Evolutionary conservation across 2,113 vertebrate genomes (phyloP), one percentile per base, ranked within the genome.

Genomic region (Choloepus hoffmanni): DNA sequence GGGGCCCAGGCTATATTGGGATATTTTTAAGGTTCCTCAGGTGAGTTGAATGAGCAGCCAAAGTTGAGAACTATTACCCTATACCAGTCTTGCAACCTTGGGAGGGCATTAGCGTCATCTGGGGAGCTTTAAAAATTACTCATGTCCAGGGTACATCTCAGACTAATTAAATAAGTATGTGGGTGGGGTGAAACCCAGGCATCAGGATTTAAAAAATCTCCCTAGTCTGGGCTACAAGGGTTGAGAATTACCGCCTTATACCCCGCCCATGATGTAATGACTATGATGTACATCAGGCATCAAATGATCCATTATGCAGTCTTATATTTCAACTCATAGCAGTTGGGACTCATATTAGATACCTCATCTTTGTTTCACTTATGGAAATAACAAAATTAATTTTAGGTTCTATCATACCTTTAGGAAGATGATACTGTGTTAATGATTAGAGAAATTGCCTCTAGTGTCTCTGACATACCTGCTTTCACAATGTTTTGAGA

Each of bases 331-430:
- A 93, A 1, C 43, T 86, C 33, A n/a, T 48, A 62, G 24, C 62
- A 92, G 63, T 79, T 85, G 86, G 85, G 60, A 82, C 87, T 87
- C 60, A 68, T 21, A 84, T 72, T 62, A 48, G 45, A 68, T 7
- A 40, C 30, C 40, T 78, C 67, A 72, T 85, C 73, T 95, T 90
- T 53, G 18, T 50, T 95, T 90, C 62, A 94, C 85, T 74, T 90
- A 74, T 82, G 58, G 74, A 95, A 96, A 95, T 79, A 92, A 83
- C 77, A 85, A 97, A 93, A 92, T 90, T 88, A 90, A 90, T 92
- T 95, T 91, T 85, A 89, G 24, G 36, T 90, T 82, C 74, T 36
- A 53, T 65, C 73, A 50, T 55, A 91, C 28, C 24, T 92, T 95
- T 90, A 73, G 63, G 70, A 85, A 92, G 58, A 94, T 81, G 90